Base-by-base conservation (phyloP, 2,888 invertebrate genomes). In the Sericinus montela region DNA sequence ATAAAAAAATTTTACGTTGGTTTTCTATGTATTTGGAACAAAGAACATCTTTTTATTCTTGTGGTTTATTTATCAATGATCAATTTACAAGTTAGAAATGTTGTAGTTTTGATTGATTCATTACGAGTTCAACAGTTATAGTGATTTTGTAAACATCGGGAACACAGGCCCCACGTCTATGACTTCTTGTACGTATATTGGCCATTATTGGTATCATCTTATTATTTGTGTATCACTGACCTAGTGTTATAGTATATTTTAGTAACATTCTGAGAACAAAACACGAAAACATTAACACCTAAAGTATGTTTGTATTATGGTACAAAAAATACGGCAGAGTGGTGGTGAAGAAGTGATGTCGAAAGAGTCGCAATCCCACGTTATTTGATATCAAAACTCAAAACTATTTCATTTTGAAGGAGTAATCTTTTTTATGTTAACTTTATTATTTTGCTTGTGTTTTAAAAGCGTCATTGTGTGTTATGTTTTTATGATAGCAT, bases 131-230 rank as follows among this genome's bases (percentile, higher is more conserved):
- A 62, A 70, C 72, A 73, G 70, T 72, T 69, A 72, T 69, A 72
- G 80, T 79, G 78, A 72, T 79, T 79, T 85, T 83, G 85, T 88
- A 86, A 85, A 87, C 88, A 87, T 84, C 84, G 79, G 79, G 77
- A 80, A 71, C 75, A 68, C 75, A 72, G 84, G 75, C 58, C 83
- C 84, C 87, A 87, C 88, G 88, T 88, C 88, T 88, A 88, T 88
- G 88, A 84, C 73, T 86, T 85, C 79, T 81, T 78, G 88, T 88
- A 79, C 74, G 87, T 87, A 83, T 87, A 77, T 70, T 75, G 72
- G 72, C 71, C 74, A 72, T 79, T 80, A 71, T 62, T 65, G 61
- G 58, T 69, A 61, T 63, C 67, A 66, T 57, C 59, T 63, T 63
- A 54, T 61, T 67, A 63, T 72, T 71, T 71, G 60, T 53, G 56